Percentiles rank a stretch among this genome's conserved stretches.
Evolutionary conservation across 2,797 vertebrate species (phyloP).

Genomic region (Notoglanidium macrostoma): DNA sequence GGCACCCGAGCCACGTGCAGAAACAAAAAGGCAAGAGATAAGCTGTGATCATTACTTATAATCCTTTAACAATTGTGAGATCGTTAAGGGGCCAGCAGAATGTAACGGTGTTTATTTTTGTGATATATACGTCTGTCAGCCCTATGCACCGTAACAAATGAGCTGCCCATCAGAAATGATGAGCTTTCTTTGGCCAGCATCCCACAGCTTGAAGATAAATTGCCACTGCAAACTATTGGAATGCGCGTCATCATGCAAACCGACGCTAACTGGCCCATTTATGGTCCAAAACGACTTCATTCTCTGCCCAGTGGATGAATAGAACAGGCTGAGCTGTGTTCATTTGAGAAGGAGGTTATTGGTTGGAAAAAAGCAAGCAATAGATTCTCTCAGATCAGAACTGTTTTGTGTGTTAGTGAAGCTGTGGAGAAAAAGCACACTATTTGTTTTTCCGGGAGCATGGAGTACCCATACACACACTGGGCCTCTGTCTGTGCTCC

Average conservation of each 20-base stretch:
- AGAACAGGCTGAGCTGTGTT: constrained; percentile 48
- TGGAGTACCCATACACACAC: constrained; percentile 37
- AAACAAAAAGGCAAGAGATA: constrained; percentile 25
- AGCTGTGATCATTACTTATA: constrained; percentile 12
- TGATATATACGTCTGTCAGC: background rate
- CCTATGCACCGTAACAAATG: background rate
- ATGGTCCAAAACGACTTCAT: constrained; percentile 24
- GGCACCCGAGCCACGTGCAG: background rate
- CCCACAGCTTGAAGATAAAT: constrained; percentile 17
- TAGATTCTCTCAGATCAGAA: constrained; percentile 44
- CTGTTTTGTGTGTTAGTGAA: constrained; percentile 35
- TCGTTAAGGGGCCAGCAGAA: constrained; percentile 16
- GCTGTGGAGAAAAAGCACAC: constrained; percentile 40
- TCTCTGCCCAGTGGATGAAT: constrained; percentile 37
- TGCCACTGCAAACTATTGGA: constrained; percentile 18
- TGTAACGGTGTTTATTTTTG: background rate
- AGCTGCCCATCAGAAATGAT: background rate
- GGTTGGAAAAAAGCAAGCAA: constrained; percentile 36
- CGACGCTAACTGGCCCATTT: constrained; percentile 25
- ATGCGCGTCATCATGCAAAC: constrained; percentile 11
- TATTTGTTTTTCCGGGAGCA: constrained; percentile 52
- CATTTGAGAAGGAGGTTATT: constrained; percentile 38
- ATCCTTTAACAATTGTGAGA: constrained; percentile 13
- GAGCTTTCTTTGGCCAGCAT: constrained; percentile 14
- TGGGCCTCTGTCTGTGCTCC: constrained; percentile 49